Evolutionary conservation across 1,140 invertebrate species (phyloP).

Genomic region (Pararge aegeria): DNA sequence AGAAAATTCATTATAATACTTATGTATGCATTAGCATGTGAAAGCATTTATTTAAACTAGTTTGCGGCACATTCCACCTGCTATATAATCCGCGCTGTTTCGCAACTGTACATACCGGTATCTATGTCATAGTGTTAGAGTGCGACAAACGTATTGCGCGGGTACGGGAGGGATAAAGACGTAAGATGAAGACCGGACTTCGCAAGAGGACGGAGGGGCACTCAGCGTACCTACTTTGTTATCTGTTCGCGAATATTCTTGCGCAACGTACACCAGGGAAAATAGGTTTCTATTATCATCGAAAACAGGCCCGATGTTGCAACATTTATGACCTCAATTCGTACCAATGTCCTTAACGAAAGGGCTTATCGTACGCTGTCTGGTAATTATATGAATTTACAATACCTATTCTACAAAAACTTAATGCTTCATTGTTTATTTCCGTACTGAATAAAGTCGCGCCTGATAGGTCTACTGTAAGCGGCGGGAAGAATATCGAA

Average conservation of each 20-base stretch:
- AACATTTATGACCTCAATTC: slow-evolving; percentile 37
- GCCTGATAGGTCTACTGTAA: slow-evolving; percentile 46
- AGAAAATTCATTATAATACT: slow-evolving; percentile 32
- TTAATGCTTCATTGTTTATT: background rate
- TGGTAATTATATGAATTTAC: background rate
- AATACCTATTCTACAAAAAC: background rate
- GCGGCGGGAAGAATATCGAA: slow-evolving; percentile 45
- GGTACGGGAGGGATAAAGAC: slow-evolving; percentile 44
- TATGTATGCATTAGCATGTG: slow-evolving; percentile 52
- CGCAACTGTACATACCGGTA: slow-evolving; percentile 69
- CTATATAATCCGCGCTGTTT: slow-evolving; percentile 78
- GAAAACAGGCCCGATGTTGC: slow-evolving; percentile 44
- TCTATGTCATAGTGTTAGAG: slow-evolving; percentile 67
- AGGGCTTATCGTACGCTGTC: slow-evolving; percentile 5
- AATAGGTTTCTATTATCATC: slow-evolving; percentile 57
- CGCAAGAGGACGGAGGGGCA: slow-evolving; percentile 71
- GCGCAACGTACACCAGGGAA: slow-evolving; percentile 66
- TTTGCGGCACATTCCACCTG: slow-evolving; percentile 76
- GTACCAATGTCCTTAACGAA: slow-evolving; percentile 18
- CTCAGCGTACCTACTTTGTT: slow-evolving; percentile 63
- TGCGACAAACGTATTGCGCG: slow-evolving; percentile 34
- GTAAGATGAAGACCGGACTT: slow-evolving; percentile 50
- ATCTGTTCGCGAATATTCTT: slow-evolving; percentile 78
- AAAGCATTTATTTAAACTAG: slow-evolving; percentile 75
- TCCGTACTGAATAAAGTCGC: background rate